Base-by-base conservation (phyloP, 1,140 invertebrate species). In the Tetragonula clypearis region DNA sequence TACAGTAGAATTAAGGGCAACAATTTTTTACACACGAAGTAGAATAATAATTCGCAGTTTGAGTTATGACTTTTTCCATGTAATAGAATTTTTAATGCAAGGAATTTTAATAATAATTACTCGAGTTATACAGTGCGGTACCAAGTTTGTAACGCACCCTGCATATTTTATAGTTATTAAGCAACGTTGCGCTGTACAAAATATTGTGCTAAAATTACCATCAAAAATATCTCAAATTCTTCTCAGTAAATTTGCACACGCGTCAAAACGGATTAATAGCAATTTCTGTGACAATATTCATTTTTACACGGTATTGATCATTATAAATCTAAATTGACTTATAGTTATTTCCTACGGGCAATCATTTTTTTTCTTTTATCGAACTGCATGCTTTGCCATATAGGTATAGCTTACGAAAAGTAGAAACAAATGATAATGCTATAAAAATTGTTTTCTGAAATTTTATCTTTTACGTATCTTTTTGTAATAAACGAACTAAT, bases 161-260 rank as follows among this genome's bases (percentile, higher is more conserved):
- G 62, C 41, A 79, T 79, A 65, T 65, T 79, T 79, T 23, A 79
- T 79, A 55, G 65, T 79, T 79, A 79, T 79, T 68, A 79, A 79
- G 62, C 55, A 68, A 53, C 12, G 41, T 66, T 23, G 41, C 17
- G 23, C 6, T 35, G 77, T 30, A 30, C 49, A 79, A 79, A 53
- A 79, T 53, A 79, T 79, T 4, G 62, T 23, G 60, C 17, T 4
- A 30, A 41, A 60, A 53, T 66, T 66, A 78, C 41, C 60, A 49
- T 65, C 6, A 55, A 79, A 66, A 79, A 79, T 30, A 49, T 78
- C 23, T 35, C 35, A 35, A 23, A 1, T 53, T 53, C 60, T 65
- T 49, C 17, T 49, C 56, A 17, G 2, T 77, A 9, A 5, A 49
- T 14, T 65, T 26, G 6, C 41, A 53, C 35, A 15, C 3, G 14